Base-by-base conservation (phyloP, 2,113 vertebrate species). In the Larimichthys polyactis region DNA sequence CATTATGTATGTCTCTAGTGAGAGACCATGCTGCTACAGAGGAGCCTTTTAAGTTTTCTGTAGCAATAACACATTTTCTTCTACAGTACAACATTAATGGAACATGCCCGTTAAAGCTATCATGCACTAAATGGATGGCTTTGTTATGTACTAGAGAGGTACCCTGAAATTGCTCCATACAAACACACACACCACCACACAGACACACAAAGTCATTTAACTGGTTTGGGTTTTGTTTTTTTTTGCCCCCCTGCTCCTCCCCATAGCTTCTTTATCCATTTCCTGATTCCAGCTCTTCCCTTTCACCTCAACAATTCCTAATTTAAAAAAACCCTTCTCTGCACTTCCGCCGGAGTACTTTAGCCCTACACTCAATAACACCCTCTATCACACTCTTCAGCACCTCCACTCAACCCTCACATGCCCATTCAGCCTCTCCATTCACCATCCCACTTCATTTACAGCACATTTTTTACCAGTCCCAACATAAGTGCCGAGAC, bases 241-340 rank as follows among this genome's bases (percentile, higher is more conserved):
- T 74, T 86, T 64, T 73, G 70, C 22, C 64, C 57, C 32, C 84
- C 72, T 57, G 48, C 83, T 70, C 57, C 22, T 29, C 71, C 74
- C 17, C 84, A 82, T 8, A 79, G 80, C 81, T 70, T 86, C 84
- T 85, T 89, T 82, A 89, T 84, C 81, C 75, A 83, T 72, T 87
- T 90, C 85, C 82, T 87, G 81, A 90, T 81, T 84, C 71, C 32
- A 75, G 78, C 78, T 83, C 79, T 89, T 87, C 79, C 77, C 85
- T 91, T 91, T 91, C 76, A 91, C 52, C 65, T 68, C 72, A 79
- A 92, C 83, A 91, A 91, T 90, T 82, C 75, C 84, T 89, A 85
- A 90, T 91, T 91, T 71, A 79, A 83, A 90, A 89, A 84, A 85
- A 43, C 75, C 58, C 87, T 82, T 78, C 60, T 67, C 84, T 72